Conservation (phyloP, 2,113 vertebrate genomes). For the Anhinga rufa region DNA sequence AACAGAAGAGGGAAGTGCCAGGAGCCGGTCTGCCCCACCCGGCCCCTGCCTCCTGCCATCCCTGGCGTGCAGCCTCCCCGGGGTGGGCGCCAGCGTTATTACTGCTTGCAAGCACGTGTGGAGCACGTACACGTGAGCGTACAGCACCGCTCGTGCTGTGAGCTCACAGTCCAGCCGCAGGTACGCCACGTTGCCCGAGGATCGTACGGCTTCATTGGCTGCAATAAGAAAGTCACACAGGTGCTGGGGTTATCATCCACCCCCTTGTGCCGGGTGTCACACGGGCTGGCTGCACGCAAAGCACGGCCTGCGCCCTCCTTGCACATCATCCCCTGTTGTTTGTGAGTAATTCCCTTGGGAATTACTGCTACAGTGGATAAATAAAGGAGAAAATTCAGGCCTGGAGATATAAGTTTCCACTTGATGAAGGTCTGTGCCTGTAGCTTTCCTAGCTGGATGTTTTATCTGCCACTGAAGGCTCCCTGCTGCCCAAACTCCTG, state of each 20-base stretch:
- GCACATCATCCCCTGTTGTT: not conserved
- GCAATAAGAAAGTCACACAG: not conserved
- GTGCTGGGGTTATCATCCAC: not conserved
- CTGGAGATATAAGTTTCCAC: not conserved
- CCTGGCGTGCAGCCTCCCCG: not conserved
- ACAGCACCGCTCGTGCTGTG: not conserved
- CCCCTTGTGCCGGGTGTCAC: not conserved
- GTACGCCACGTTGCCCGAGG: rapidly evolving
- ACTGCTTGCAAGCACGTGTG: rapidly evolving
- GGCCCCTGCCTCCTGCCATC: not conserved
- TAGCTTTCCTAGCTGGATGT: not conserved
- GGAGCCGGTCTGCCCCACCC: not conserved
- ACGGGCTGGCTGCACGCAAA: not conserved
- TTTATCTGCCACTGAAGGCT: not conserved
- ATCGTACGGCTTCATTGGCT: rapidly evolving
- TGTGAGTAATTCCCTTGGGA: conserved; percentile 26
- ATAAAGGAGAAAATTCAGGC: not conserved
- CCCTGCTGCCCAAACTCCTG: not conserved
- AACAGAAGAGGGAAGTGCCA: not conserved
- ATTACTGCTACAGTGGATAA: not conserved
- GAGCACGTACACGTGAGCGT: not conserved
- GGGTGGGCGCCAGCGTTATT: not conserved
- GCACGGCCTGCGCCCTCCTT: not conserved
- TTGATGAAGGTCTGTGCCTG: not conserved
- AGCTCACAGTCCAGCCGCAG: not conserved